Evolutionary conservation across 2,797 vertebrate genomes (phyloP), one percentile per base, ranked within the genome.

Genomic region (Streptopelia turtur): DNA sequence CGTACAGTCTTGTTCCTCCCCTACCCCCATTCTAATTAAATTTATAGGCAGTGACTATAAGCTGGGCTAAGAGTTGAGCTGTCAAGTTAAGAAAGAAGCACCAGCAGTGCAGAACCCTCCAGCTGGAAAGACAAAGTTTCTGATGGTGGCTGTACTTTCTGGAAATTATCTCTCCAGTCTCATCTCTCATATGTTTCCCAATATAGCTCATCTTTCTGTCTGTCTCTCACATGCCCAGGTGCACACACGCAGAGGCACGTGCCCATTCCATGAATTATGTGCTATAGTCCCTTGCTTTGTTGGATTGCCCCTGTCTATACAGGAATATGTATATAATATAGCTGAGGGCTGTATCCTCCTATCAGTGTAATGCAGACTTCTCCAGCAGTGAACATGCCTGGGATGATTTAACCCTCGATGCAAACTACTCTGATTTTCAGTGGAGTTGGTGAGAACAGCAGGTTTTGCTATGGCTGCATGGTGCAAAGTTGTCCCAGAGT

Each of bases 91-190:
- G 59, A 33, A 45, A 78, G 69, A 60, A 83, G 74, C 57, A 83
- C 63, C 79, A 93, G 87, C 41, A 64, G 64, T 6, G 27, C 35
- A 64, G 95, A 91, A 60, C 27, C 76, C 83, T 96, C 89, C 88
- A 90, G 78, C 72, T 87, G 84, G 92, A 94, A 96, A 93, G 93
- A 94, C 68, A 55, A 33, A 74, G 64, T 43, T 87, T 70, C 82
- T 90, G 80, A 63, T 60, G 87, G 77, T 81, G 68, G 68, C 72
- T 82, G 72, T 87, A 89, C 65, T 94, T 91, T 43, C 53, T 87
- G 89, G 72, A 95, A 91, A 90, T 77, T 35, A 18, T 93, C 79
- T 86, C 70, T 82, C 35, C 41, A n/a, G 78, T 72, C 61, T 87
- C 77, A 66, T 82, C 74, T 95, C 69, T 96, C 56, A n/a, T 65